Percentiles rank a stretch among this genome's conserved stretches.
phyloP scores from a whole-genome alignment of 2,888 invertebrate genomes.

The Cantharis nigra region DNA sequence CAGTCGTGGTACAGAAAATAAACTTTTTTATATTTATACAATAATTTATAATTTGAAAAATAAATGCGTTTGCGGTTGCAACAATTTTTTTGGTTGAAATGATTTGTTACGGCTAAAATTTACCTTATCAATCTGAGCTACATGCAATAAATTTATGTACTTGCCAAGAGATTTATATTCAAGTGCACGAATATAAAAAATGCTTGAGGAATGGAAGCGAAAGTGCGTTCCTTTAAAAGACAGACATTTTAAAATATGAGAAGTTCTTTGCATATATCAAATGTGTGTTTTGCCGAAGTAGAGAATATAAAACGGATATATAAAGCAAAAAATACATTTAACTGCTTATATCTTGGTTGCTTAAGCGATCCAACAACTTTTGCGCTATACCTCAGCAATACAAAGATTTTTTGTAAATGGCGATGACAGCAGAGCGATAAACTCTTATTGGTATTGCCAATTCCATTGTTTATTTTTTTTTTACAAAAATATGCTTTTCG shows the following conservation, averaged over 20 bases:
- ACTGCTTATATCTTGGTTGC: neutral
- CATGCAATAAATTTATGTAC: neutral
- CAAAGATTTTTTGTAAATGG: neutral
- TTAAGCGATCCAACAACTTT: neutral
- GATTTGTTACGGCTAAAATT: neutral
- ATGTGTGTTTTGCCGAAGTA: neutral
- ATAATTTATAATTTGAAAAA: neutral
- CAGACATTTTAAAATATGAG: slow-evolving; percentile 2
- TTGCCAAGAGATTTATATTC: neutral
- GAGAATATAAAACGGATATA: neutral
- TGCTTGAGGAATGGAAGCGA: neutral
- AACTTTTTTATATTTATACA: neutral
- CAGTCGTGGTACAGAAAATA: slow-evolving; percentile 54
- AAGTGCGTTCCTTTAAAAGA: slow-evolving; percentile 1
- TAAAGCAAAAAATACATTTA: neutral
- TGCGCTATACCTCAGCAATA: neutral
- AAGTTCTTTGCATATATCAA: slow-evolving; percentile 1
- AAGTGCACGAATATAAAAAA: slow-evolving; percentile 2
- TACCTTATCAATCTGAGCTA: neutral
- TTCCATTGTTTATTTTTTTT: neutral
- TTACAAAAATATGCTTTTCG: no score
- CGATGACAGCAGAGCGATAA: neutral
- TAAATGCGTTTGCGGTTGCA: neutral
- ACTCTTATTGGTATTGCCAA: neutral
- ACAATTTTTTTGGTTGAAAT: neutral